Evolutionary conservation across 2,888 invertebrate species (phyloP), one percentile per base, ranked within the genome.

Genomic region (Trachelus tabidus): DNA sequence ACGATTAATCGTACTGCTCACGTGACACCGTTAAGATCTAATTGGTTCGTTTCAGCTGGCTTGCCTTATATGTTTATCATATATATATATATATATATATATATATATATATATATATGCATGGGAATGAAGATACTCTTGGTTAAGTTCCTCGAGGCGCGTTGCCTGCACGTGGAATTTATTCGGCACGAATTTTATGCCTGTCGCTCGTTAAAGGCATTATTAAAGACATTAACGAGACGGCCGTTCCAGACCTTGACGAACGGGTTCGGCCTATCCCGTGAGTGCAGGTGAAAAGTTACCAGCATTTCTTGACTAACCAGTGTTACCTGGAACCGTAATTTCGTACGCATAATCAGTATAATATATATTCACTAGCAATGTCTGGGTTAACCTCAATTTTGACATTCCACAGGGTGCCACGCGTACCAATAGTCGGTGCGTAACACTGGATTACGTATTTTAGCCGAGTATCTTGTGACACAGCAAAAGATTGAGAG

Each of bases 401-500:
- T 56, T 56, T 56, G 2, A 15, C 6, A 56, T 56, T 23, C 56
- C 56, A 56, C 9, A 23, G 56, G 9, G 0, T 9, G 23, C 56
- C 56, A 56, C 56, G 56, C 56, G 56, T 23, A 56, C 56, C 23
- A 56, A 2, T 56, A 9, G 1, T 56, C 23, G 0, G 23, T 23
- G 9, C 2, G 9, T 23, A 56, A 56, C 56, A 15, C 40, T 23
- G 56, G 6, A 56, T 23, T 56, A 23, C 56, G 6, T 23, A 56
- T 56, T 9, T 23, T 56, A 56, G 9, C 0, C 37, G 23, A 56
- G 15, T 23, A 15, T 23, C 56, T 56, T 56, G 23, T 56, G 56
- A 56, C 56, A 23, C 75, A 80, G 76, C 79, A 83, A 83, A 85
- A 80, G 82, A 85, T 85, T 76, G 77, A 80, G 76, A 35, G 79